A percentile compares a stretch with the other conserved stretches of the same genome.
phyloP scores from a whole-genome alignment of 1,140 invertebrate species.

The Nymphalis io region DNA sequence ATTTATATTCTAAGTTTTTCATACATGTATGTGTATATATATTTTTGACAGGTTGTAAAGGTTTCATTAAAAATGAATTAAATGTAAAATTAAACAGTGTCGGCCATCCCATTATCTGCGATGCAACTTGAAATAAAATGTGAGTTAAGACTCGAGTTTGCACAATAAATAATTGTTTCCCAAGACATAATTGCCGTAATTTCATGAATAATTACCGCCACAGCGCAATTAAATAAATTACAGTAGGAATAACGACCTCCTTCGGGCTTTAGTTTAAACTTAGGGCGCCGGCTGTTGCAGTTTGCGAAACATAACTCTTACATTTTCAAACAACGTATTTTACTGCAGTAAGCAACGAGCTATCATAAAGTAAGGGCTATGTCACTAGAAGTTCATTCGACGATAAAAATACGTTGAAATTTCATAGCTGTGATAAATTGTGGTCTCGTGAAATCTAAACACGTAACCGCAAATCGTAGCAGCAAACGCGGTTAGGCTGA shows the following conservation, averaged over 20 bases:
- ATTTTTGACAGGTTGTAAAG: neutral
- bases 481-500: constrained; percentile 59
- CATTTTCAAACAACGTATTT: constrained; percentile 48
- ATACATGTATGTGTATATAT: no score
- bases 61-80: constrained; percentile 35
- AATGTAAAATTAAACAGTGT: constrained; percentile 46
- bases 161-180: constrained; percentile 81
- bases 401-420: constrained; percentile 41
- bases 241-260: constrained; percentile 77
- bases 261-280: constrained; percentile 78
- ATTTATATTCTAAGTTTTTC: no score
- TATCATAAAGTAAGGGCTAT: constrained; percentile 41
- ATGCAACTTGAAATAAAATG: constrained; percentile 76
- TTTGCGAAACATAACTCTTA: constrained; percentile 57
- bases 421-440: constrained; percentile 54
- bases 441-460: constrained; percentile 58
- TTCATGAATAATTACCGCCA: constrained; percentile 80
- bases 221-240: constrained; percentile 81
- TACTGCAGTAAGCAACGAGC: constrained; percentile 38
- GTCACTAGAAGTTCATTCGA: constrained; percentile 31
- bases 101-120: constrained; percentile 65
- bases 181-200: constrained; percentile 79
- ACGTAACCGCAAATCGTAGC: constrained; percentile 71
- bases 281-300: constrained; percentile 71
- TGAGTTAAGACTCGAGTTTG: constrained; percentile 78